A percentile compares a stretch with the other conserved stretches of the same genome.
phyloP scores from a whole-genome alignment of 92 coral and sea anemone genomes.

The Parazoanthus darwini region DNA sequence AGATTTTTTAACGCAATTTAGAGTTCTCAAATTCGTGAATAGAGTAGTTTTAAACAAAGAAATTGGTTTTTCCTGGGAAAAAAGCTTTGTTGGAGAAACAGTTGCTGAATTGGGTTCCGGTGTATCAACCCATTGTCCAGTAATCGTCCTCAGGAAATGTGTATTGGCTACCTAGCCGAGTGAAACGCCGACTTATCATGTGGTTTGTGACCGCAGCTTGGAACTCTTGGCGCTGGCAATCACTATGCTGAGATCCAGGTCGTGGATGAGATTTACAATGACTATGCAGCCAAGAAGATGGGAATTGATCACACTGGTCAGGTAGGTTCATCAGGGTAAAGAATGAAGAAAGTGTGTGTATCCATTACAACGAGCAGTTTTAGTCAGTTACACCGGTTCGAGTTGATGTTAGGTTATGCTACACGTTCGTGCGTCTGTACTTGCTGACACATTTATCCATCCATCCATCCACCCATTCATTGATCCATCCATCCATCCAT shows the following conservation, averaged over 20 bases:
- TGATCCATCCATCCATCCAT: no score
- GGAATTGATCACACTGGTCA: slow-evolving; percentile 98
- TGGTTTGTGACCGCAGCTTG: slow-evolving; percentile 64
- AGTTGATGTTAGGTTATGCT: no score
- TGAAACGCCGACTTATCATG: background rate
- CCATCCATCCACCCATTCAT: no score
- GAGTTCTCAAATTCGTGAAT: background rate
- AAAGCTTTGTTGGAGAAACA: background rate
- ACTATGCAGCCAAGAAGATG: slow-evolving; percentile 97
- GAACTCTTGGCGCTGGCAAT: slow-evolving; percentile 98
- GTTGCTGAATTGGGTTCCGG: background rate
- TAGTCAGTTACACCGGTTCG: background rate
- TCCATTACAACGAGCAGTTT: background rate
- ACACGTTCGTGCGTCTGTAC: no score
- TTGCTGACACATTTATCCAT: no score
- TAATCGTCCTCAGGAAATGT: background rate
- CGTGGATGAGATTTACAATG: slow-evolving; percentile 91
- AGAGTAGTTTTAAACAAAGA: background rate
- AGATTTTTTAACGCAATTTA: background rate
- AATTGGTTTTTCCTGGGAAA: no score
- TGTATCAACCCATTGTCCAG: background rate
- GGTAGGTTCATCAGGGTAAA: slow-evolving; percentile 45
- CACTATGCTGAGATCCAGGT: slow-evolving; percentile 98
- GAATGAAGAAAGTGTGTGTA: background rate
- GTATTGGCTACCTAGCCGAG: background rate